Conservation (phyloP, 2,113 vertebrate species). For the Muntiacus muntjak region DNA sequence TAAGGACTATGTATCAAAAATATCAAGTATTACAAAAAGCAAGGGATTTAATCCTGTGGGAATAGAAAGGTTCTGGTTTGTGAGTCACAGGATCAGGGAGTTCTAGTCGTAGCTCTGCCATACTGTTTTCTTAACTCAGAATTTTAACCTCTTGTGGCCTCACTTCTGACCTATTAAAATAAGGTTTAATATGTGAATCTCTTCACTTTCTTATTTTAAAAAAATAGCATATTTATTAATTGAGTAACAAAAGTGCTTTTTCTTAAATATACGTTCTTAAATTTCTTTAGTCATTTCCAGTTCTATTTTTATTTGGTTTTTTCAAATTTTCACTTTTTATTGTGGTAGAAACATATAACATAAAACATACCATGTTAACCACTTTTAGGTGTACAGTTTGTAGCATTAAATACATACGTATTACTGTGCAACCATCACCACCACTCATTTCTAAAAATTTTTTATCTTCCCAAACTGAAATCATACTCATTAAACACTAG, state of each 20-base stretch:
- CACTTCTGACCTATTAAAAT: background rate
- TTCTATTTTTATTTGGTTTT: background rate
- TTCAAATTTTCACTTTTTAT: background rate
- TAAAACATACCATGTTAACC: background rate
- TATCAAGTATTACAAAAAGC: background rate
- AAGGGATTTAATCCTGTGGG: background rate
- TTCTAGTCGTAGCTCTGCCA: background rate
- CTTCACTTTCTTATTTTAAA: background rate
- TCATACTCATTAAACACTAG: background rate
- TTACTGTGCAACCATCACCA: background rate
- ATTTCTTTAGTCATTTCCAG: background rate
- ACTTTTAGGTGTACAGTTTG: background rate
- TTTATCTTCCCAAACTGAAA: background rate
- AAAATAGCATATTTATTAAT: background rate
- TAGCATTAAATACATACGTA: background rate
- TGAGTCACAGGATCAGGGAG: background rate
- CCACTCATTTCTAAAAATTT: background rate
- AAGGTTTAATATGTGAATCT: background rate
- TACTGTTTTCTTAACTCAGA: background rate
- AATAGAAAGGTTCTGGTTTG: background rate
- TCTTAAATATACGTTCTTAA: background rate
- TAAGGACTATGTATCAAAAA: constrained; percentile 10
- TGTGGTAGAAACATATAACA: background rate
- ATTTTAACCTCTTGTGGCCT: background rate
- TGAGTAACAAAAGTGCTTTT: background rate